Evolutionary conservation across 2,888 invertebrate genomes (phyloP).

Genomic region (Hirtodrosophila alboralis): DNA sequence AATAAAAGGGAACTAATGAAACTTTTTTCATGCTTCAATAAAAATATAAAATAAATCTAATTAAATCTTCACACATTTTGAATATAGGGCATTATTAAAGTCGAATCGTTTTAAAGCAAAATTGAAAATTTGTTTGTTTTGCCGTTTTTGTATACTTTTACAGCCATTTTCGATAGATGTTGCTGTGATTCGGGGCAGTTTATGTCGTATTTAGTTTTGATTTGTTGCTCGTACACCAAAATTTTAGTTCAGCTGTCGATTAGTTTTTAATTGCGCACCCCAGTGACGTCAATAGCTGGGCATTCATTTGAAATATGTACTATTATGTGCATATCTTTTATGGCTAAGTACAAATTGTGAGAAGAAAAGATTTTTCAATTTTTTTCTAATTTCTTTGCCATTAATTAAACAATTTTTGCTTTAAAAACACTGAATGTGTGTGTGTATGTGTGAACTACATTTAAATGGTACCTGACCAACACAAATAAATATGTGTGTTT

Average conservation of each 20-base stretch:
- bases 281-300: constrained; percentile 64
- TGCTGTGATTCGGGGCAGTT: constrained; percentile 33
- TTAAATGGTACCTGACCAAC: background rate
- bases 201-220: constrained; percentile 59
- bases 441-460: background rate
- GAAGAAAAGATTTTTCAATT: constrained; percentile 59
- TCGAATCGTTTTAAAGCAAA: too few species aligned
- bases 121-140: constrained; percentile 19
- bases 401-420: constrained; percentile 58
- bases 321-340: constrained; percentile 16
- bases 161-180: constrained; percentile 27
- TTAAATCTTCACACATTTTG: too few species aligned
- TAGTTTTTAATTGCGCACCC: constrained; percentile 70
- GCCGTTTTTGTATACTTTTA: constrained; percentile 17
- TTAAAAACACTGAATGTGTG: background rate
- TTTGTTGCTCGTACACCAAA: constrained; percentile 54
- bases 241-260: constrained; percentile 50
- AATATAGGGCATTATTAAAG: too few species aligned
- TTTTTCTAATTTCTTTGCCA: constrained; percentile 50
- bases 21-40: too few species aligned
- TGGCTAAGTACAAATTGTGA: constrained; percentile 44
- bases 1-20: too few species aligned
- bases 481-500: background rate
- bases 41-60: too few species aligned
- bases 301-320: constrained; percentile 43